Evolutionary conservation across 2,888 invertebrate genomes (phyloP), one percentile per base, ranked within the genome.

Genomic region (Napeogenes sylphis): DNA sequence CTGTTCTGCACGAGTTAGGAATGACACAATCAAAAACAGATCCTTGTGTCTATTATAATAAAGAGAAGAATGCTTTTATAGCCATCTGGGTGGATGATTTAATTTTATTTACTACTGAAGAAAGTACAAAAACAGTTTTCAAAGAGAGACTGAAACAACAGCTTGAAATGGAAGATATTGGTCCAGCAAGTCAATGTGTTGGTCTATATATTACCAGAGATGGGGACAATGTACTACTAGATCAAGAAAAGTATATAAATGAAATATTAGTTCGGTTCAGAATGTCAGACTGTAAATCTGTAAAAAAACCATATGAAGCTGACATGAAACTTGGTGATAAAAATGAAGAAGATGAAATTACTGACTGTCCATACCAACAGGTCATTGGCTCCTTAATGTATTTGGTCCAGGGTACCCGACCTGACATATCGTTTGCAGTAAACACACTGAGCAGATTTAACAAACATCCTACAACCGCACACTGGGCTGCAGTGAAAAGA

Each of bases 391-490:
- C 53, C 32, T 46, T 73, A 3, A 42, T 72, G 0, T 70, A 70
- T 62, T 10, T 73, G 12, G 68, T 70, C 45, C 70, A 70, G 68
- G 70, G 61, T 30, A 71, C 72, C 1, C 55, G 72, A 47, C 72
- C 73, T 12, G 75, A 74, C 56, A 71, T 73, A 10, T 59, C 68
- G n/a, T 72, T 53, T 67, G 69, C n/a, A n/a, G n/a, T n/a, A n/a
- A n/a, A n/a, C n/a, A n/a, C n/a, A n/a, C n/a, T n/a, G n/a, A n/a
- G n/a, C n/a, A n/a, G n/a, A n/a, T n/a, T n/a, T n/a, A n/a, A n/a
- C n/a, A n/a, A n/a, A n/a, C n/a, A n/a, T n/a, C n/a, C n/a, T n/a
- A n/a, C n/a, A n/a, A n/a, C n/a, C n/a, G n/a, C n/a, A n/a, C n/a
- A n/a, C n/a, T n/a, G n/a, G n/a, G n/a, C n/a, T n/a, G n/a, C n/a